These are phyloP conservation scores for Notarius lentiginosus DNA, from an alignment of 2,113 vertebrate species.

Conservation along the genomic window DNA sequence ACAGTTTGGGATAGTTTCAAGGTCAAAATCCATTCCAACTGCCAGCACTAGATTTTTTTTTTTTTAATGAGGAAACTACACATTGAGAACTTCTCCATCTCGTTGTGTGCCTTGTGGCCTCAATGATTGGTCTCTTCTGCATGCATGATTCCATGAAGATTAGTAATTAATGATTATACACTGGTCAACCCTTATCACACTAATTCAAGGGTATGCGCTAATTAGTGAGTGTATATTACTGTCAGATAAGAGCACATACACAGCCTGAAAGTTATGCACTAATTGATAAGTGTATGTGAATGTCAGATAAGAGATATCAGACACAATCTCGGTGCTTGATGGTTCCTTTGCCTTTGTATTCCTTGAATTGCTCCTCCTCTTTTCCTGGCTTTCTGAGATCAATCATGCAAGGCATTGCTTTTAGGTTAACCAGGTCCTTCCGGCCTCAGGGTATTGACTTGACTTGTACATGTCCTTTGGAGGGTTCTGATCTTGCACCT, in stretches of 20 bases:
- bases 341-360: background rate
- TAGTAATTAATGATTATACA: background rate
- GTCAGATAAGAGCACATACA: background rate
- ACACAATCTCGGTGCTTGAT: background rate
- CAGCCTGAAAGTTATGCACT: background rate
- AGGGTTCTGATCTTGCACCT: background rate
- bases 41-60: background rate
- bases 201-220: background rate
- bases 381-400: background rate
- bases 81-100: background rate
- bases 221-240: background rate
- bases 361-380: background rate
- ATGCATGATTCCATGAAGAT: background rate
- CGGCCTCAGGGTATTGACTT: background rate
- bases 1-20: background rate
- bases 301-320: background rate
- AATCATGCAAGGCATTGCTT: background rate
- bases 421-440: background rate
- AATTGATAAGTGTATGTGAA: background rate
- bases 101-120: background rate
- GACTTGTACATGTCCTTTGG: background rate
- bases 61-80: background rate
- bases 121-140: background rate
- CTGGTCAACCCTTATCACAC: background rate
- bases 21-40: background rate